Evolutionary conservation across 2,797 vertebrate genomes (phyloP), one percentile per base, ranked within the genome.

Genomic region (Remorina albescens): DNA sequence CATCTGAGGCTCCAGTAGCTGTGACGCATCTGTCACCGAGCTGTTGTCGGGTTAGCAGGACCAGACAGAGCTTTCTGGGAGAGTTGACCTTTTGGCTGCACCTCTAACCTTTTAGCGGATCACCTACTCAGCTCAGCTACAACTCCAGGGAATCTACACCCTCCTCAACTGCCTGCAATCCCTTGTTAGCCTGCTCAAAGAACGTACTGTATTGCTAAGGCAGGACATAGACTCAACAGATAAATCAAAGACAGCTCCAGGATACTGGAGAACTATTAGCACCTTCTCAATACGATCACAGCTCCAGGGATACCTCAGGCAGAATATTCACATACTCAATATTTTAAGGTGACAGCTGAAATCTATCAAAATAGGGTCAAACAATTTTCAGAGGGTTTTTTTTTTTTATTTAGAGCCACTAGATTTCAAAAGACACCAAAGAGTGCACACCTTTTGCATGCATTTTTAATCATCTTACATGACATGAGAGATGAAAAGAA

Each of bases 91-190:
- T 86, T 83, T 30, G 39, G 36, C 36, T 11, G 63, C 71, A 74
- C 76, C 56, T 72, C 60, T 25, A 59, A 87, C 82, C 83, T 89
- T 80, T 76, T 76, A 36, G 42, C 23, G 58, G 71, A 74, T 88
- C 65, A 81, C 78, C 74, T 78, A 66, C 62, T 54, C 36, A 1
- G 41, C 59, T 61, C 13, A 28, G 81, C 58, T 41, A 32, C 64
- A 41, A 78, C 85, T 77, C 76, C 32, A 4, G 76, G 75, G 76
- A 73, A 28, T 44, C 66, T 71, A 73, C 59, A 19, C 67, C 54
- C 71, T 74, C 68, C 64, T 39, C 61, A 69, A 78, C 36, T 9
- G 7, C 62, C 80, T 80, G 34, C 50, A n/a, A 37, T 54, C 37
- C 41, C 67, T 77, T 58, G 66, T 87, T 76, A 83, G 62, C 23